A percentile compares a stretch with the other conserved stretches of the same genome.
Conservation (phyloP, 2,797 vertebrate species). For the Calcarius lapponicus region DNA sequence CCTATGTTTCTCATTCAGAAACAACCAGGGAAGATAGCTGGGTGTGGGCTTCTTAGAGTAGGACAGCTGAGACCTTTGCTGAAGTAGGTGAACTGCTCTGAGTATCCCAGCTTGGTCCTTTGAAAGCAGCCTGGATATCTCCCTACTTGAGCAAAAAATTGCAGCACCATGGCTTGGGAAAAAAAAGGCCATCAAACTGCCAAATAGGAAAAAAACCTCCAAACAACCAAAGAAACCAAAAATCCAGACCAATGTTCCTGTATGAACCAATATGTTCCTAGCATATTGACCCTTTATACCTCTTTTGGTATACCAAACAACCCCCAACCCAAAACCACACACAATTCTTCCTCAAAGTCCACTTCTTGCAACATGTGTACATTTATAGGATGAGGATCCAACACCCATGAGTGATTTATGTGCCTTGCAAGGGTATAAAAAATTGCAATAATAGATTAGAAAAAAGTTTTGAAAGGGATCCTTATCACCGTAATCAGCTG, state of each 20-base stretch:
- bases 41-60: not conserved
- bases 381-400: not conserved
- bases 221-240: not conserved
- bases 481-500: not conserved
- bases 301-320: not conserved
- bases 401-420: not conserved
- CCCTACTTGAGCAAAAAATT: not conserved
- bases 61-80: not conserved
- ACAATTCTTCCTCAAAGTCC: rapidly evolving
- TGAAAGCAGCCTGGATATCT: not conserved
- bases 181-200: not conserved
- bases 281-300: not conserved
- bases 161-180: rapidly evolving
- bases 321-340: not conserved
- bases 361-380: not conserved
- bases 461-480: not conserved
- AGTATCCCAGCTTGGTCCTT: not conserved
- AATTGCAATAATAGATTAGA: not conserved
- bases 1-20: not conserved
- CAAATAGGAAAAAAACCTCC: not conserved
- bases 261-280: not conserved
- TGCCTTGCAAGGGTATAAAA: not conserved
- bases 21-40: not conserved
- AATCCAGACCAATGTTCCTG: not conserved
- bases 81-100: not conserved